Evolutionary conservation across 2,888 invertebrate genomes (phyloP).

Genomic region (Octonoba sinensis): DNA sequence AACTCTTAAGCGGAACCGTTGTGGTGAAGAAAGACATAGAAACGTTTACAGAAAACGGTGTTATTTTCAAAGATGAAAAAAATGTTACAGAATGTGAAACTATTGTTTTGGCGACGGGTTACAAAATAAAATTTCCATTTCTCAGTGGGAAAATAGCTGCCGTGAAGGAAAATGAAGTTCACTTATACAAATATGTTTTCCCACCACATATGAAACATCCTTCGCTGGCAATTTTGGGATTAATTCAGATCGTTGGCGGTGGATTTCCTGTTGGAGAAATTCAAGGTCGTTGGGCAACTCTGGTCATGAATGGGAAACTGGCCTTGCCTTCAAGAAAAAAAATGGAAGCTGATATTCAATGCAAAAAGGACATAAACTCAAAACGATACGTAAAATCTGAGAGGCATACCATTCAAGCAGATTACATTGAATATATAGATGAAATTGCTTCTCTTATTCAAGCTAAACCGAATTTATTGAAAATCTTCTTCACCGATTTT

Average conservation of each 20-base stretch:
- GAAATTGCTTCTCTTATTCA: constrained; percentile 71
- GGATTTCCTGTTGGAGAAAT: constrained; percentile 65
- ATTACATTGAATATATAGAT: constrained; percentile 71
- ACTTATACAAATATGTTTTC: constrained; percentile 67
- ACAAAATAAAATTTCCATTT: constrained; percentile 70
- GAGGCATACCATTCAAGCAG: constrained; percentile 42
- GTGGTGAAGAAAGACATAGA: constrained; percentile 69
- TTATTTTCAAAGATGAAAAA: constrained; percentile 69
- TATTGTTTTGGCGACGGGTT: constrained; percentile 71
- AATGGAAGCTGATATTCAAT: constrained; percentile 24
- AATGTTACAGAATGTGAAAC: constrained; percentile 68
- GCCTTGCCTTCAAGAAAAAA: constrained; percentile 14
- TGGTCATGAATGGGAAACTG: constrained; percentile 34
- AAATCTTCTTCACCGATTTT: constrained; percentile 68
- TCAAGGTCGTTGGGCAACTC: constrained; percentile 62
- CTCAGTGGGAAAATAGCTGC: constrained; percentile 67
- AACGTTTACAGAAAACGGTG: constrained; percentile 67
- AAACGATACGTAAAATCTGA: constrained; percentile 13
- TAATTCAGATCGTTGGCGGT: constrained; percentile 63
- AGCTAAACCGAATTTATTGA: constrained; percentile 70
- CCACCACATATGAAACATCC: constrained; percentile 66
- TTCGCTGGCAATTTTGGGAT: constrained; percentile 67
- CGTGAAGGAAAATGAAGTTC: constrained; percentile 14
- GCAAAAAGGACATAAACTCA: background rate
- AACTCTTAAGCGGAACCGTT: constrained; percentile 70